Percentiles rank a stretch among this genome's conserved stretches.
These are phyloP conservation scores for Microcebus tavaratra DNA, from an alignment of 2,113 vertebrate species.

Conservation along the genomic window DNA sequence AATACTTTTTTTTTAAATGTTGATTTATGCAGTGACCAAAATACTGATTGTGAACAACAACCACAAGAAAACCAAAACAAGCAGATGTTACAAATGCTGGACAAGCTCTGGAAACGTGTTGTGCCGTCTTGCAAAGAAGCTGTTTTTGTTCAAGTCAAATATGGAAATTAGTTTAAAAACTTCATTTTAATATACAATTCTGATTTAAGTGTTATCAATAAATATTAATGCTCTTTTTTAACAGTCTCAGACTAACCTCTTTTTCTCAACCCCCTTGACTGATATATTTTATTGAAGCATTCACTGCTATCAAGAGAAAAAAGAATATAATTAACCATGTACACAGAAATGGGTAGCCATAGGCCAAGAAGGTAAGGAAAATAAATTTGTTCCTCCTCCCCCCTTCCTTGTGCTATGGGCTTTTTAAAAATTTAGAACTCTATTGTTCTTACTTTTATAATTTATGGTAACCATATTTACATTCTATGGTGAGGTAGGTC, in stretches of 20 bases:
- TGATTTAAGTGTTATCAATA: background rate
- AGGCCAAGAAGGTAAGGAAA: background rate
- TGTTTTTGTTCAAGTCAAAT: background rate
- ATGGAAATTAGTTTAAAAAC: background rate
- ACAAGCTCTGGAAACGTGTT: background rate
- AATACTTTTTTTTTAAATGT: background rate
- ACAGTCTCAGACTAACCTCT: background rate
- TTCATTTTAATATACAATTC: background rate
- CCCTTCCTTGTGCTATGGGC: background rate
- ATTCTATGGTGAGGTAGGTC: background rate
- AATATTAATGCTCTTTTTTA: conserved; percentile 4
- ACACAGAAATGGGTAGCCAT: background rate
- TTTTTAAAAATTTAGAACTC: background rate
- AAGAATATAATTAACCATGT: background rate
- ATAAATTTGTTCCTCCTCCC: background rate
- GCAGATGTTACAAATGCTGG: background rate
- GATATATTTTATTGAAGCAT: background rate
- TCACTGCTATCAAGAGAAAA: background rate
- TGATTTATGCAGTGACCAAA: conserved; percentile 21
- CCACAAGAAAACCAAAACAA: background rate
- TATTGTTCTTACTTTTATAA: background rate
- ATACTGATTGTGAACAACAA: background rate
- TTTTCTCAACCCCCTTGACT: background rate
- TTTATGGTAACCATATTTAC: background rate
- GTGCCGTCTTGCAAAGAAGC: background rate